Conservation (phyloP, 2,797 vertebrate species). For the Discoglossus pictus region DNA sequence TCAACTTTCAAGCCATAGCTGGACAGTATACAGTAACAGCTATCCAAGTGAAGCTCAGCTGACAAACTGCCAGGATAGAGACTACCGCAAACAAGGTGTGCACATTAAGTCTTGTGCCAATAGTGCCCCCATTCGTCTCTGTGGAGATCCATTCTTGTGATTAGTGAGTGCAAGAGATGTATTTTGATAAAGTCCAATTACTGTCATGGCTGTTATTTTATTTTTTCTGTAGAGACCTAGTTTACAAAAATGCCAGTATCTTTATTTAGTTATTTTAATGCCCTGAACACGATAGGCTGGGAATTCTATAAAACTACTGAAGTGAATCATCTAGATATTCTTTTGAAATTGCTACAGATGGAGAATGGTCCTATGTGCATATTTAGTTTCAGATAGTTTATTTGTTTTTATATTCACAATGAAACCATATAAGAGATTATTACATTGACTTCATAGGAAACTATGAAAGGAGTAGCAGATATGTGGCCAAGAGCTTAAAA, state of each 20-base stretch:
- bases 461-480: no score
- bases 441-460: no score
- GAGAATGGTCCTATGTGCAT: not conserved
- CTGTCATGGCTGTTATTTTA: conserved; percentile 60
- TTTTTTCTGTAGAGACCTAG: conserved; percentile 52
- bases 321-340: not conserved
- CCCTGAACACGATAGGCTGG: not conserved
- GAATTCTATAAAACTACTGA: not conserved
- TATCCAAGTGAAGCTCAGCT: conserved; percentile 72
- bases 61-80: conserved; percentile 69
- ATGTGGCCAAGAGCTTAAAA: no score
- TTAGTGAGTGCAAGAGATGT: conserved; percentile 70
- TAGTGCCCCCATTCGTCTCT: conserved; percentile 68
- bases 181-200: conserved; percentile 71
- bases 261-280: not conserved
- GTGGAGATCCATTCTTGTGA: conserved; percentile 69
- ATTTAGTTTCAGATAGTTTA: not conserved
- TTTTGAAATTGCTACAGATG: conserved; percentile 3
- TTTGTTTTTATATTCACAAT: no score
- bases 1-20: conserved; percentile 80
- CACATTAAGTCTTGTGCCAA: conserved; percentile 70
- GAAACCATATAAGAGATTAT: no score
- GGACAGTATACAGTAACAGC: conserved; percentile 93
- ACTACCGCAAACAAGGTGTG: conserved; percentile 70
- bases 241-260: conserved; percentile 35